Base-by-base conservation (phyloP, 2,888 invertebrate species). In the Dioctria rufipes region DNA sequence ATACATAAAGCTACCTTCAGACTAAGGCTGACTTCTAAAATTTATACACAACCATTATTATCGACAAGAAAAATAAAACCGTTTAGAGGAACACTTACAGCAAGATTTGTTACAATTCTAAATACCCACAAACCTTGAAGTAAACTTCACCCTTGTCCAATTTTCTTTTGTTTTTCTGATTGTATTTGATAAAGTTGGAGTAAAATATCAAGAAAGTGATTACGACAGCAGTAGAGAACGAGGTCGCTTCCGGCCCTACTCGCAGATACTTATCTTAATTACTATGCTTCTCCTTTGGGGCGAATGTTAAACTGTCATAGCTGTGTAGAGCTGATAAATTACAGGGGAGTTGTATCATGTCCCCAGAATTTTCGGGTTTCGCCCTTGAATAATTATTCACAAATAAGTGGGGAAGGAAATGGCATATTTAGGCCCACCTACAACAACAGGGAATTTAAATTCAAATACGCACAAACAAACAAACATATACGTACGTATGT, bases 131-230 rank as follows among this genome's bases (percentile, higher is more conserved):
- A 51, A 51, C 8, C 9, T 51, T 8, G 51, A 11, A 51, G 9
- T 51, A 11, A 51, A 51, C 9, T 51, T 3, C n/a, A 51, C 9
- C 8, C 9, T 11, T 51, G 51, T 51, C n/a, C 25, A 25, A 25
- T 25, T 63, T 61, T 63, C 8, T n/a, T 63, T 37, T 63, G 5
- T 63, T 37, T 40, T 63, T 39, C 6, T 60, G 42, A 75, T 25
- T 43, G 13, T 58, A 60, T 60, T 75, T 58, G 60, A 42, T 54
- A 42, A 75, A 60, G 9, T 75, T 43, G 42, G 6, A 43, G 73
- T 75, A 75, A 75, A 25, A 75, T 60, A 60, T 75, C 73, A 75
- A 6, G 60, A 75, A 75, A 75, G 73, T 75, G 60, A 75, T 75
- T 75, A 60, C 73, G 13, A 43, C 73, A 75, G 60, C 58, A 75